Conservation (phyloP, 2,888 invertebrate species). For the Netelia inedita region DNA sequence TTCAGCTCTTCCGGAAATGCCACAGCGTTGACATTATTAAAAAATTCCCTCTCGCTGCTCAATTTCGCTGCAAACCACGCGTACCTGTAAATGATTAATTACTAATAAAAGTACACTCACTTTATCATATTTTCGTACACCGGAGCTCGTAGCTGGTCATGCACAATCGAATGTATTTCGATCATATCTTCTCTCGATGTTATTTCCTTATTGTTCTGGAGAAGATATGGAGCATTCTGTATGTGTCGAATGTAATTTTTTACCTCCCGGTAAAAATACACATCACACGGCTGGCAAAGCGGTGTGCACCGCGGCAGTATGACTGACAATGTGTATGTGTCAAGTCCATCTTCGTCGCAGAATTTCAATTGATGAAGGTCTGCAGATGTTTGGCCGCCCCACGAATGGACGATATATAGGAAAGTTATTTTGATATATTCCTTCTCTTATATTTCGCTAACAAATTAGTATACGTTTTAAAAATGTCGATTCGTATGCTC, state of each 20-base stretch:
- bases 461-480: too few relatives aligned
- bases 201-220: not conserved
- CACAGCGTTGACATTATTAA: too few relatives aligned
- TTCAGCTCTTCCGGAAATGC: slow-evolving; percentile 9
- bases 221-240: not conserved
- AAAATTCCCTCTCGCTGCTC: too few relatives aligned
- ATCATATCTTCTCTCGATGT: too few relatives aligned
- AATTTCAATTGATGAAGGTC: not conserved
- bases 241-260: too few relatives aligned
- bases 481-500: too few relatives aligned
- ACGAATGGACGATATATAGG: not conserved
- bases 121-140: too few relatives aligned
- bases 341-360: not conserved
- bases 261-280: not conserved
- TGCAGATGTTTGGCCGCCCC: not conserved
- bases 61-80: slow-evolving; percentile 10
- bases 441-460: too few relatives aligned
- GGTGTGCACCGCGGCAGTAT: slow-evolving; percentile 6
- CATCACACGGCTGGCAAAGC: slow-evolving; percentile 3
- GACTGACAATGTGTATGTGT: slow-evolving; percentile 6
- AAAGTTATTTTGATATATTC: too few relatives aligned
- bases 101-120: too few relatives aligned
- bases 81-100: slow-evolving; percentile 4
- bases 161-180: not conserved
- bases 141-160: too few relatives aligned